Evolutionary conservation across 92 coral and sea anemone genomes (phyloP).

Genomic region (Zoanthus sociatus): DNA sequence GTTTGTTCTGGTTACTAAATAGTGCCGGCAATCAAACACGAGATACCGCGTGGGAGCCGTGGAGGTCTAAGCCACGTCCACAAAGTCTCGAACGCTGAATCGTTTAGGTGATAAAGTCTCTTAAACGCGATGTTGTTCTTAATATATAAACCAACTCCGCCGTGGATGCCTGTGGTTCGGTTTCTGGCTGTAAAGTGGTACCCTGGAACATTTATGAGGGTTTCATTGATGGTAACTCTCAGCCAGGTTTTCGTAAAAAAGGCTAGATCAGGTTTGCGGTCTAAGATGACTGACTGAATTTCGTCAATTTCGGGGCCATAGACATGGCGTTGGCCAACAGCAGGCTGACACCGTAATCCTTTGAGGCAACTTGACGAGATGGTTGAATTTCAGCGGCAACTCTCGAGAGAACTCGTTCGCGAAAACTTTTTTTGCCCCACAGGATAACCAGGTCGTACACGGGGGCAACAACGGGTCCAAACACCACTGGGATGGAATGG

Average conservation of each 20-base stretch:
- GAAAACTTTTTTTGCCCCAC: not conserved
- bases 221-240: not conserved
- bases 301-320: not conserved
- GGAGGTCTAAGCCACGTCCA: too few relatives aligned
- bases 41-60: slow-evolving; percentile 40
- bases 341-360: not conserved
- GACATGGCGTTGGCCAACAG: not conserved
- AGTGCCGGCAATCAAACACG: slow-evolving; percentile 48
- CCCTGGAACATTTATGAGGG: not conserved
- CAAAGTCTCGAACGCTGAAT: too few relatives aligned
- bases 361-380: too few relatives aligned
- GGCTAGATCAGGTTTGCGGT: not conserved
- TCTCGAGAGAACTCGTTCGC: not conserved
- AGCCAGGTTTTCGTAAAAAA: slow-evolving; percentile 6
- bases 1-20: slow-evolving; percentile 40
- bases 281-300: not conserved
- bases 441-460: not conserved
- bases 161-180: slow-evolving; percentile 1
- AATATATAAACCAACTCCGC: not conserved
- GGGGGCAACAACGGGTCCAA: too few relatives aligned
- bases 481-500: not conserved
- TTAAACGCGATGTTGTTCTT: not conserved
- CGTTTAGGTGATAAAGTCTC: too few relatives aligned
- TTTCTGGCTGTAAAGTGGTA: slow-evolving; percentile 1
- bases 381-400: slow-evolving; percentile 6